Base-by-base conservation (phyloP, 2,113 vertebrate genomes). In the Onychostoma macrolepis region DNA sequence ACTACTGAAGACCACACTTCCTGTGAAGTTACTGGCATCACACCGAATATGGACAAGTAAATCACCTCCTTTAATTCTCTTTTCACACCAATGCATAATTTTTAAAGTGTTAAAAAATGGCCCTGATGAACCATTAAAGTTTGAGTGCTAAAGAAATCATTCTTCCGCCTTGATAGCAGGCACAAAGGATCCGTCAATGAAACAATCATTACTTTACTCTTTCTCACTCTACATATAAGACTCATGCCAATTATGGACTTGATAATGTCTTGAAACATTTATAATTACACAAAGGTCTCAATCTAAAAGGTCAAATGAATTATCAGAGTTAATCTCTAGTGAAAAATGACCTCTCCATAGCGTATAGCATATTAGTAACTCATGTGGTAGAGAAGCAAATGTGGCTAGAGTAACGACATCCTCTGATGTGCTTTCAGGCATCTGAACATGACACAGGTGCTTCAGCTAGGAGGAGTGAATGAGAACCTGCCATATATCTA, bases 381-480 rank as follows among this genome's bases (percentile, higher is more conserved):
- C 41, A 69, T 21, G n/a, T 24, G 6, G 17, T 45, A n/a, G 28
- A 50, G 50, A 69, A 33, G 21, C 56, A 75, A 79, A 36, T n/a
- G 28, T 13, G 24, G 17, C 30, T 33, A 26, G 4, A 43, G 58
- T 71, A 63, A 83, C 83, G 85, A 88, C 5, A 28, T 33, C 72
- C 84, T 50, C 83, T 87, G 89, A 91, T 88, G 36, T 80, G 71
- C 91, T 86, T 84, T 50, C 63, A 97, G 97, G 92, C 92, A 96
- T 88, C 93, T 96, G 93, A 96, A 96, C 88, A 90, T 86, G 76
- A 96, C 95, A 87, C 95, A 96, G 58, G 96, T 97, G 79, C 94
- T 98, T 4, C 96, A 97, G 91, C 91, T 98, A 19, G 97, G 97
- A 4, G 97, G 97, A 61, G 95, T 97, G 3, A 98, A 97, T 48